Conservation (phyloP, 2,888 invertebrate species). For the Epirrita christyi region DNA sequence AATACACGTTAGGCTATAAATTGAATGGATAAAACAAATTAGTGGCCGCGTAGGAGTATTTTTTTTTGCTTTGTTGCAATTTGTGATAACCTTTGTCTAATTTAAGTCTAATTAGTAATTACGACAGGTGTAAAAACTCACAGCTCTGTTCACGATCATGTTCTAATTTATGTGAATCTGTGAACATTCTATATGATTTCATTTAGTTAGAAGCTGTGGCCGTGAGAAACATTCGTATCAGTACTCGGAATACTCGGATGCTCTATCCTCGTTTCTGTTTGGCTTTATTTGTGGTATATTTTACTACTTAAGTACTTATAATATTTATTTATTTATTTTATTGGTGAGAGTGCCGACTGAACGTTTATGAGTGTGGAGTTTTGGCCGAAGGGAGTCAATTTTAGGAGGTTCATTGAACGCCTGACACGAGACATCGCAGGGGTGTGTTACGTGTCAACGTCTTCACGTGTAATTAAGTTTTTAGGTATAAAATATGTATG, state of each 20-base stretch:
- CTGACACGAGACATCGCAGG: too few species aligned
- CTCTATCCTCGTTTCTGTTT: slow-evolving; percentile 22
- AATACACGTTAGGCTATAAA: too few species aligned
- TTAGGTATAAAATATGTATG: too few species aligned
- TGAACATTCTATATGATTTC: slow-evolving; percentile 31
- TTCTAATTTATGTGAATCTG: slow-evolving; percentile 24
- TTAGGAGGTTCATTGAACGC: too few species aligned
- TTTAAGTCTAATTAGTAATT: slow-evolving; percentile 20
- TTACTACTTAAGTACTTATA: not conserved
- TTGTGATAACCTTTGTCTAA: slow-evolving; percentile 13
- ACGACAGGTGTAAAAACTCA: slow-evolving; percentile 24
- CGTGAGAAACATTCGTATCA: slow-evolving; percentile 41
- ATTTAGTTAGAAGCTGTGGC: slow-evolving; percentile 24
- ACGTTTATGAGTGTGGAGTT: too few species aligned
- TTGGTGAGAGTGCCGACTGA: too few species aligned
- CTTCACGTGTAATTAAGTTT: too few species aligned
- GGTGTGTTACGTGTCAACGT: too few species aligned
- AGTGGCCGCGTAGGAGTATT: not conserved
- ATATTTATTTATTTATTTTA: too few species aligned
- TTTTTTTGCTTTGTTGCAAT: not conserved
- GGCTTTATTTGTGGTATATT: slow-evolving; percentile 13
- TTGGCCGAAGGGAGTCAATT: too few species aligned
- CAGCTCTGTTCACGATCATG: slow-evolving; percentile 12
- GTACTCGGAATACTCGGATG: slow-evolving; percentile 3
- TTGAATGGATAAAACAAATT: not conserved